These are phyloP conservation scores for Chaenocephalus aceratus DNA, from an alignment of 2,113 vertebrate species.

Conservation along the genomic window DNA sequence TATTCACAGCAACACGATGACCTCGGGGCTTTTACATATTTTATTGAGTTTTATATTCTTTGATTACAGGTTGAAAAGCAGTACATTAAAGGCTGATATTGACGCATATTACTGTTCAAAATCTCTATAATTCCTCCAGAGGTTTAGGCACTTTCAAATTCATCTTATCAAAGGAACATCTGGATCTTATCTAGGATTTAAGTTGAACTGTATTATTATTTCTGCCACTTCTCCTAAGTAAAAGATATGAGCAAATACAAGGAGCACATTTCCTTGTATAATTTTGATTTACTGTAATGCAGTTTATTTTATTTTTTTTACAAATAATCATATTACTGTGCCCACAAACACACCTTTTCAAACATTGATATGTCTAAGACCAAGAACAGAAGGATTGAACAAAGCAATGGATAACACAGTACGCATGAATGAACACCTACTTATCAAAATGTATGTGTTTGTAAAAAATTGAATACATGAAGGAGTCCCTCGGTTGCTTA, in stretches of 20 bases:
- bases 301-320: not conserved
- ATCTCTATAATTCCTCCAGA: not conserved
- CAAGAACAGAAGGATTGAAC: not conserved
- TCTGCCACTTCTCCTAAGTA: not conserved
- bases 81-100: not conserved
- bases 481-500: slow-evolving; percentile 7
- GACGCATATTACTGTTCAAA: not conserved
- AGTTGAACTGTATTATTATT: not conserved
- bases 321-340: not conserved
- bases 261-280: too few species aligned
- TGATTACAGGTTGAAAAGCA: slow-evolving; percentile 11
- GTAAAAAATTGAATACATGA: slow-evolving; percentile 17
- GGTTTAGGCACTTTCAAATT: not conserved
- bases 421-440: not conserved
- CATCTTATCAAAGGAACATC: not conserved
- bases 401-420: not conserved
- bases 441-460: not conserved
- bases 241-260: not conserved
- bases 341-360: not conserved
- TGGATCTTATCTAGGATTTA: not conserved
- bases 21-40: slow-evolving; percentile 18
- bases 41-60: slow-evolving; percentile 20
- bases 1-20: slow-evolving; percentile 22
- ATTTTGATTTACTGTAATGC: not conserved
- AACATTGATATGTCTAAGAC: too few species aligned